Base-by-base conservation (phyloP, 2,888 invertebrate genomes). In the Dryobotodes eremita region DNA sequence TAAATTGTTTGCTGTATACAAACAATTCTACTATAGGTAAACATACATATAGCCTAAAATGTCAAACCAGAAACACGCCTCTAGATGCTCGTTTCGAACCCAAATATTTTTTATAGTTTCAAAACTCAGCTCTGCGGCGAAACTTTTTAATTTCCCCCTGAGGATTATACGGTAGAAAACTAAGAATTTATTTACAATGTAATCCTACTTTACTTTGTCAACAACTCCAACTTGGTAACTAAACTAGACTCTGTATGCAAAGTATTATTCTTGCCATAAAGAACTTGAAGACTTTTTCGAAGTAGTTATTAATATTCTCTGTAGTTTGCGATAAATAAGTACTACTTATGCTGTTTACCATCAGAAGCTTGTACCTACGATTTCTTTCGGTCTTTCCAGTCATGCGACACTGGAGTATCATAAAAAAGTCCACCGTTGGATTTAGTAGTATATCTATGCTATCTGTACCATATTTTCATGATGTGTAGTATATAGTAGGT, bases 111-210 rank as follows among this genome's bases (percentile, higher is more conserved):
- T 83, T 73, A 80, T 77, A 88, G 83, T 81, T 77, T 71, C 76
- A 64, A 65, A 66, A 55, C 48, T 61, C 46, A 46, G 53, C 70
- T 59, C 62, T 62, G 72, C 76, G 72, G 84, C 69, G 75, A 82
- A 89, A 90, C 84, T 89, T 91, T 89, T 89, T 84, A 84, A 89
- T 88, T 76, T 85, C 64, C 55, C 88, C 72, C 81, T 26, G 70
- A 79, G 90, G 88, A 86, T 85, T 81, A 80, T 69, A 71, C 71
- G 71, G 64, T 62, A 23, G 48, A 48, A 66, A 73, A 86, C 65
- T 71, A 84, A 81, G 84, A 83, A 82, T 83, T 83, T 80, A 76
- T 83, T 87, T 82, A 86, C 86, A 85, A 77, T 87, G 88, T 86
- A 82, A 82, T 83, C 80, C 79, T 69, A 64, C 57, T 77, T 77